phyloP scores from a whole-genome alignment of 1,140 invertebrate genomes.

The Micrasema minimum region DNA sequence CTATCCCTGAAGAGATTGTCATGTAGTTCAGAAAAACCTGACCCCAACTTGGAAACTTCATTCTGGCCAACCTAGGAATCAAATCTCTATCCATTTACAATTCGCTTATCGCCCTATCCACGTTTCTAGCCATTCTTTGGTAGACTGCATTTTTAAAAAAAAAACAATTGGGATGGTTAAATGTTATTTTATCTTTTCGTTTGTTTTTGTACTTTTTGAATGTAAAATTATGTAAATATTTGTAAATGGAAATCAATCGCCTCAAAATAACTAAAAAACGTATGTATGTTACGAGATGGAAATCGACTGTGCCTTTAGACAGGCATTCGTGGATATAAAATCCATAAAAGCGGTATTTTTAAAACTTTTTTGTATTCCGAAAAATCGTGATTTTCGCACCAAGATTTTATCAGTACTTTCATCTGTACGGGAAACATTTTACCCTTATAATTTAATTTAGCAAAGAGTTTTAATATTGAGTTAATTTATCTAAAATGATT shows the following conservation, averaged over 20 bases:
- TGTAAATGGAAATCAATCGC: background rate
- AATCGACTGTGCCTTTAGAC: slow-evolving; percentile 21
- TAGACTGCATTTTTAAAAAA: background rate
- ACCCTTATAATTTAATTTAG: too few species aligned
- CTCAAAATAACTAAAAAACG: too few species aligned
- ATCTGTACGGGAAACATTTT: too few species aligned
- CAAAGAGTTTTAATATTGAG: too few species aligned
- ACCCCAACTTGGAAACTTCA: too few species aligned
- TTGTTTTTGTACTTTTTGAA: background rate
- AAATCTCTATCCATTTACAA: background rate
- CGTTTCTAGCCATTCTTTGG: too few species aligned
- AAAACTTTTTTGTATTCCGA: too few species aligned
- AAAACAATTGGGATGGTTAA: background rate
- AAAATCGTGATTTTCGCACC: too few species aligned
- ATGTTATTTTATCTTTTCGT: background rate
- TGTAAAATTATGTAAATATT: slow-evolving; percentile 21
- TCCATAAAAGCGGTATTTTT: too few species aligned
- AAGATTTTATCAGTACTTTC: too few species aligned
- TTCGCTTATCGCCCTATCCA: too few species aligned
- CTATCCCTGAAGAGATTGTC: slow-evolving; percentile 48
- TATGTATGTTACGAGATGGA: slow-evolving; percentile 1
- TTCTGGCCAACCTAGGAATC: slow-evolving; percentile 18
- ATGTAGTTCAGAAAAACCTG: slow-evolving; percentile 48
- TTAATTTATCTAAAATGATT: too few species aligned
- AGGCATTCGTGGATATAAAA: slow-evolving; percentile 1